Percentiles rank a stretch among this genome's conserved stretches.
Conservation (phyloP, 2,888 invertebrate genomes). For the Apomyelois bistriatella region DNA sequence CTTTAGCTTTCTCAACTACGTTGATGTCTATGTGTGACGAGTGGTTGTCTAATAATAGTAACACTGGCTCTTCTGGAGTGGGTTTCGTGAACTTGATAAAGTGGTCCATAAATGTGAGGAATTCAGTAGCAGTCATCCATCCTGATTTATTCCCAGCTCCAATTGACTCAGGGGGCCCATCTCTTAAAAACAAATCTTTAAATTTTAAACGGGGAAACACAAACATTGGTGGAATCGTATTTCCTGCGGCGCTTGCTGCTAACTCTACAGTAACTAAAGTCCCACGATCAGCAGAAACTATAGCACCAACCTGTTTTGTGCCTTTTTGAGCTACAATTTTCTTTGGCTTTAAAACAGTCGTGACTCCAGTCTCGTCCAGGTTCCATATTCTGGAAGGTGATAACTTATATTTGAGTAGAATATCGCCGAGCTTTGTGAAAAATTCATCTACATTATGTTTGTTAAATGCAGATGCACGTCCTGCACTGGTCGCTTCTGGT, state of each 20-base stretch:
- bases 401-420: conserved; percentile 1
- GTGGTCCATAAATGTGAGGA: neutral
- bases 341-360: conserved; percentile 9
- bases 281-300: neutral
- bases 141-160: neutral
- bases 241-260: no score
- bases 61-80: no score
- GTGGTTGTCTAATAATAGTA: no score
- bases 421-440: neutral
- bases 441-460: conserved; percentile 12
- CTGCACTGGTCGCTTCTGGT: conserved; percentile 18
- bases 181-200: neutral
- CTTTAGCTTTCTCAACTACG: no score
- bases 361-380: conserved; percentile 12
- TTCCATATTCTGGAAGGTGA: conserved; percentile 9
- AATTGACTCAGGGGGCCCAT: neutral
- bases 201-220: no score
- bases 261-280: no score
- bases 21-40: no score
- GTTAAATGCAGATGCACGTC: conserved; percentile 17
- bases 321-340: neutral
- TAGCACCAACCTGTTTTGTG: neutral
- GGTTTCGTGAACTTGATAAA: no score
- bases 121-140: neutral
- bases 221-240: no score